Evolutionary conservation across 2,888 invertebrate species (phyloP).

Genomic region (Tupiocoris notatus): DNA sequence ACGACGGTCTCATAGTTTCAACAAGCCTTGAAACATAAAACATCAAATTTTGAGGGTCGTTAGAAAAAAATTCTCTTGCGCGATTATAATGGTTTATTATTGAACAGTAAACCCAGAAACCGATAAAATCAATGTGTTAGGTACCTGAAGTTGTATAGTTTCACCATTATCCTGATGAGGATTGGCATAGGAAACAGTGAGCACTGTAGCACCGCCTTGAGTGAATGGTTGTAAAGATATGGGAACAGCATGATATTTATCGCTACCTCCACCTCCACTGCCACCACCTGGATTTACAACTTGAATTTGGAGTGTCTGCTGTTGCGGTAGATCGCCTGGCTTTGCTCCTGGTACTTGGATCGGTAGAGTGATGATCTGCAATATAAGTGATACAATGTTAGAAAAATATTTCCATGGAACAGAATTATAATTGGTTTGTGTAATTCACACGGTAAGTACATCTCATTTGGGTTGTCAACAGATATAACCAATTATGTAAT

Average conservation of each 20-base stretch:
- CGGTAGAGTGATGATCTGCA: conserved; percentile 68
- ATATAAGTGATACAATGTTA: too few relatives aligned
- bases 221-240: conserved; percentile 74
- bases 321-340: conserved; percentile 64
- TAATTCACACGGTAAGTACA: too few relatives aligned
- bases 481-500: too few relatives aligned
- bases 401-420: too few relatives aligned
- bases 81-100: not conserved
- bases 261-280: conserved; percentile 45
- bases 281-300: conserved; percentile 61
- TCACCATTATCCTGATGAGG: conserved; percentile 48
- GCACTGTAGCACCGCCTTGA: conserved; percentile 65
- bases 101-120: not conserved
- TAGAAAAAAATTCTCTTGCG: too few relatives aligned
- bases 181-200: conserved; percentile 70
- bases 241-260: conserved; percentile 53
- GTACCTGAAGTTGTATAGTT: conserved; percentile 51
- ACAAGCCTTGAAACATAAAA: too few relatives aligned
- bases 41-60: too few relatives aligned
- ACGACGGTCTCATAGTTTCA: too few relatives aligned
- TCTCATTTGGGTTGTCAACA: too few relatives aligned
- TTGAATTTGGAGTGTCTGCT: conserved; percentile 74
- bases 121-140: not conserved
- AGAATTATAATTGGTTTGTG: too few relatives aligned
- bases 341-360: conserved; percentile 70